These are phyloP conservation scores for Mobula birostris DNA, from an alignment of 2,113 vertebrate species.

Conservation along the genomic window DNA sequence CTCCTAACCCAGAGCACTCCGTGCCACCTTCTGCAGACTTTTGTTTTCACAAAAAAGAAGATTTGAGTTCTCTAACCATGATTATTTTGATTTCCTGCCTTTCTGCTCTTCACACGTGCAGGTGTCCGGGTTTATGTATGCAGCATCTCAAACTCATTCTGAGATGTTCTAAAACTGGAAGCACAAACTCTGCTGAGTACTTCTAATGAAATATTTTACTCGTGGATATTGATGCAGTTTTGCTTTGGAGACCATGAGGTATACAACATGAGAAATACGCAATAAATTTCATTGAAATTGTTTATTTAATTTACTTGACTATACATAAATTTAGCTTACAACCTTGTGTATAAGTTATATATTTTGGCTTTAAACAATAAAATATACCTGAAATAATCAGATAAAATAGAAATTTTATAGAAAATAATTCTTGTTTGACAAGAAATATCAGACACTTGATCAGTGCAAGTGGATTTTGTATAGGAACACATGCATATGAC, in stretches of 20 bases:
- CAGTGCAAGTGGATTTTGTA: slow-evolving; percentile 5
- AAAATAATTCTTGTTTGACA: slow-evolving; percentile 95
- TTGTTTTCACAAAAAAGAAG: neutral
- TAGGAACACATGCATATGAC: slow-evolving; percentile 13
- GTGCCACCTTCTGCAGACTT: neutral
- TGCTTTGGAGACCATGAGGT: neutral
- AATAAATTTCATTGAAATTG: slow-evolving; percentile 27
- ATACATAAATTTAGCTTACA: slow-evolving; percentile 26
- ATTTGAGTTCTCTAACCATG: neutral
- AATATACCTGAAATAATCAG: slow-evolving; percentile 83
- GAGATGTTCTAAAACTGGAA: neutral
- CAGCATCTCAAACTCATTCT: neutral
- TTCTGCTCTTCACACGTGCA: neutral
- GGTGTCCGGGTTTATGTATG: neutral
- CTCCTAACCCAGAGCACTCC: neutral
- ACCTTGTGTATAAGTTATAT: slow-evolving; percentile 45
- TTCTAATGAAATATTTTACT: neutral
- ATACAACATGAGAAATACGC: neutral
- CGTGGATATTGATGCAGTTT: neutral
- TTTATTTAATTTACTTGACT: slow-evolving; percentile 50
- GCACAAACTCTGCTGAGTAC: neutral
- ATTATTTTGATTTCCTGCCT: neutral
- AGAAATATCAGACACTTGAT: slow-evolving; percentile 70
- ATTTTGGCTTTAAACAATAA: slow-evolving; percentile 87
- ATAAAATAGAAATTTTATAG: slow-evolving; percentile 68